Evolutionary conservation across 2,888 invertebrate genomes (phyloP).

Genomic region (Hemithea aestivaria): DNA sequence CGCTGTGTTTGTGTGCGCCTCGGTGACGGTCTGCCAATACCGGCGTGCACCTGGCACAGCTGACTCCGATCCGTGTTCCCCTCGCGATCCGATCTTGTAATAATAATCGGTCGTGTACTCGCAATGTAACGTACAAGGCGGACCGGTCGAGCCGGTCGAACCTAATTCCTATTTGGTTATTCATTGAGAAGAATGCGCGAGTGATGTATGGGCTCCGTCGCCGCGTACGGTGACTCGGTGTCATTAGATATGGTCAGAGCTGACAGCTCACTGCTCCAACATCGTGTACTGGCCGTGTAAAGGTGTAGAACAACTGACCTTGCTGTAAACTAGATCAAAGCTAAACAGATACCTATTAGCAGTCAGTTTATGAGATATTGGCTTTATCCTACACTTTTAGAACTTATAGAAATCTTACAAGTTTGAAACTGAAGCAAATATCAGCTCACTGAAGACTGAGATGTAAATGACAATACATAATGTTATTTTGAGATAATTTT

Average conservation of each 20-base stretch:
- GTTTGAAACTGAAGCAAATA: too few relatives aligned
- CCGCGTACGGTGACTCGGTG: slow-evolving; percentile 25
- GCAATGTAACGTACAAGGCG: slow-evolving; percentile 28
- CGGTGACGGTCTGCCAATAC: slow-evolving; percentile 33
- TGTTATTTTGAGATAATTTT: too few relatives aligned
- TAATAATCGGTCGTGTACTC: slow-evolving; percentile 15
- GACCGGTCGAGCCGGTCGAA: slow-evolving; percentile 27
- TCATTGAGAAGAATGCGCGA: slow-evolving; percentile 30
- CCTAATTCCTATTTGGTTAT: slow-evolving; percentile 31
- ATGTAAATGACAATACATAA: too few relatives aligned
- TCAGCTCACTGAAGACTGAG: too few relatives aligned
- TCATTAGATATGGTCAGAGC: slow-evolving; percentile 22
- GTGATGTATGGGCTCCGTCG: slow-evolving; percentile 24
- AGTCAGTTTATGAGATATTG: slow-evolving; percentile 2
- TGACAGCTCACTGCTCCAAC: slow-evolving; percentile 19
- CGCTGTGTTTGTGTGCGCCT: slow-evolving; percentile 13
- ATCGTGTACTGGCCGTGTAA: slow-evolving; percentile 4
- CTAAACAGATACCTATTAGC: slow-evolving; percentile 4
- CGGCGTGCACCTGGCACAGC: slow-evolving; percentile 31
- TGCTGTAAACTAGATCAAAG: slow-evolving; percentile 7
- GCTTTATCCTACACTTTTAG: too few relatives aligned
- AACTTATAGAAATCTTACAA: too few relatives aligned
- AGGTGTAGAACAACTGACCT: slow-evolving; percentile 4
- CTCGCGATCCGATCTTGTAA: slow-evolving; percentile 24
- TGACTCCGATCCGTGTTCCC: slow-evolving; percentile 30